phyloP scores from a whole-genome alignment of 92 coral and sea anemone genomes.

The Epizoanthus fatuus region DNA sequence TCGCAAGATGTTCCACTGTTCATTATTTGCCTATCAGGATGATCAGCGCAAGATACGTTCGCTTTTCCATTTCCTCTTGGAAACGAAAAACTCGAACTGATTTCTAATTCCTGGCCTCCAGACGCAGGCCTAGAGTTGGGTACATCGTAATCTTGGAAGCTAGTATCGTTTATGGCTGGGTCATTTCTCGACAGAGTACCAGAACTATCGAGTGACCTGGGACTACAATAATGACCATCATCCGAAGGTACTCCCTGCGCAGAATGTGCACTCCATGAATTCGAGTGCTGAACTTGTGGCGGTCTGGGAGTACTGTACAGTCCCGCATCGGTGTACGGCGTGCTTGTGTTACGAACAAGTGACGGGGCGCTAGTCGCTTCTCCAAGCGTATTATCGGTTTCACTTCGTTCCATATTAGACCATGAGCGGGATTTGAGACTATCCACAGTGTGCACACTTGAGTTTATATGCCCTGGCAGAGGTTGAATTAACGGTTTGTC shows the following conservation, averaged over 20 bases:
- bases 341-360: neutral
- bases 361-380: constrained; percentile 40
- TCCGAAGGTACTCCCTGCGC: neutral
- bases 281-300: constrained; percentile 6
- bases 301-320: constrained; percentile 35
- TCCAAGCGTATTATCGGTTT: neutral
- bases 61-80: constrained; percentile 1
- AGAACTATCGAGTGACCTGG: constrained; percentile 23
- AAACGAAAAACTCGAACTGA: constrained; percentile 36
- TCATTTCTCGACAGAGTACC: constrained; percentile 27
- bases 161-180: constrained; percentile 5
- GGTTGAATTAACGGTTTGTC: constrained; percentile 26
- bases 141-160: constrained; percentile 25
- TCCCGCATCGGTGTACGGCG: constrained; percentile 18
- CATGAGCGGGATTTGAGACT: constrained; percentile 28
- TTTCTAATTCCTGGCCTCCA: constrained; percentile 12
- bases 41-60: neutral
- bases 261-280: neutral
- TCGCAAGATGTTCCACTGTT: constrained; percentile 15
- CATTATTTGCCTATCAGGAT: neutral
- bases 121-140: constrained; percentile 42
- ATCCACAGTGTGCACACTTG: constrained; percentile 50
- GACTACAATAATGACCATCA: constrained; percentile 32
- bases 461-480: constrained; percentile 29
- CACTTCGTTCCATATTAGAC: constrained; percentile 41